Evolutionary conservation across 1,140 invertebrate species (phyloP).

Genomic region (Melipona quadrifasciata): DNA sequence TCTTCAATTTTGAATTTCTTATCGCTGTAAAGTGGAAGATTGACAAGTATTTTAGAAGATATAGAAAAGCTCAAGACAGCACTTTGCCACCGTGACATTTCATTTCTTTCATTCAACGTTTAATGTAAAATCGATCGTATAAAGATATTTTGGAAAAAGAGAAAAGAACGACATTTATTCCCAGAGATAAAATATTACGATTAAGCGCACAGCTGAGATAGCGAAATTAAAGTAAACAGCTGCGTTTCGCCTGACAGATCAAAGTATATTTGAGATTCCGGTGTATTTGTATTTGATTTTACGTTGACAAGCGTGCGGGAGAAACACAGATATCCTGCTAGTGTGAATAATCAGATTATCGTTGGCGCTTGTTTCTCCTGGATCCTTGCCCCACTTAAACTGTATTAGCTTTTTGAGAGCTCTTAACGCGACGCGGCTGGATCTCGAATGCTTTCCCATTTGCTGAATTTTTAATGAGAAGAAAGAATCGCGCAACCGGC

Average conservation of each 20-base stretch:
- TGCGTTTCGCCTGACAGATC: neutral
- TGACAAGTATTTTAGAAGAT: too few relatives aligned
- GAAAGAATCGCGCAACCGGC: neutral
- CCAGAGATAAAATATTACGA: too few relatives aligned
- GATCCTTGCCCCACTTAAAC: neutral
- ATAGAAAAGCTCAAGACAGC: too few relatives aligned
- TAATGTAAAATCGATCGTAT: too few relatives aligned
- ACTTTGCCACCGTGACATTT: too few relatives aligned
- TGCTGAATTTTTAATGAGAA: neutral
- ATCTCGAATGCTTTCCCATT: neutral
- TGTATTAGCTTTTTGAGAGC: neutral
- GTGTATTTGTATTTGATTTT: neutral
- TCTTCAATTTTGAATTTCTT: too few relatives aligned
- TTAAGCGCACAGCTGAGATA: too few relatives aligned
- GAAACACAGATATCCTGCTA: neutral
- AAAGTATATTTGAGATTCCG: neutral
- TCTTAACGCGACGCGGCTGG: neutral
- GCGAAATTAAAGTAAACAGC: neutral
- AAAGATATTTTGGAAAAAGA: too few relatives aligned
- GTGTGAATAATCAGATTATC: neutral
- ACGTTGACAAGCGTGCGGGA: neutral
- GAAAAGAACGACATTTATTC: too few relatives aligned
- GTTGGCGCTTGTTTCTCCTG: neutral
- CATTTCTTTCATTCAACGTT: too few relatives aligned
- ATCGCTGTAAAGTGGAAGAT: too few relatives aligned